phyloP scores from a whole-genome alignment of 2,888 invertebrate genomes.

The Parnassius mnemosyne region DNA sequence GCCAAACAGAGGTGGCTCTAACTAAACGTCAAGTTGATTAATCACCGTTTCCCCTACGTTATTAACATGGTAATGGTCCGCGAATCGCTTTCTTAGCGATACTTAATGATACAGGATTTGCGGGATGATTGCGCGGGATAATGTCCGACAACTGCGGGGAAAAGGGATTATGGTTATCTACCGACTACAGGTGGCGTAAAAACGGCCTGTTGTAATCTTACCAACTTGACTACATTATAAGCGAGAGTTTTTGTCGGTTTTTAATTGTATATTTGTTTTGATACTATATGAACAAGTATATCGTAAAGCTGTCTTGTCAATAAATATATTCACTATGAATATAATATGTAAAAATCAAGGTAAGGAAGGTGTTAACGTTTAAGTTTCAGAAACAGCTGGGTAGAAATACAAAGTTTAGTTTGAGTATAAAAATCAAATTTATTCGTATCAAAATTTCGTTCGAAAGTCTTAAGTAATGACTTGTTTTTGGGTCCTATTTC shows the following conservation, averaged over 20 bases:
- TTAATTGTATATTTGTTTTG: no score
- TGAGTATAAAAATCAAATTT: no score
- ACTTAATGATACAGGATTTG: conserved; percentile 78
- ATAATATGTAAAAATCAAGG: no score
- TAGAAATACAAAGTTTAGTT: no score
- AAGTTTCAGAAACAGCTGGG: no score
- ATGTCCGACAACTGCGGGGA: conserved; percentile 38
- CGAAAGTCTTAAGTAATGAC: no score
- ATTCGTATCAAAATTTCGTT: no score
- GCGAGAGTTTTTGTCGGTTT: not conserved
- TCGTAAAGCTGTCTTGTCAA: no score
- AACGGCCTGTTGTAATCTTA: conserved; percentile 20
- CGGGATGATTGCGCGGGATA: conserved; percentile 66
- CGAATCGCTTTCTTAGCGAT: conserved; percentile 78
- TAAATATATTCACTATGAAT: no score
- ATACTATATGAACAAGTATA: no score
- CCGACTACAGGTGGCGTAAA: conserved; percentile 47
- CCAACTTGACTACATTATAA: conserved; percentile 8
- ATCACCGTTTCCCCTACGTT: conserved; percentile 72
- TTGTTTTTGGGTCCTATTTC: no score
- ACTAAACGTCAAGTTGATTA: conserved; percentile 76
- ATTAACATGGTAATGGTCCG: conserved; percentile 79
- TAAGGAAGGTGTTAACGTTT: no score
- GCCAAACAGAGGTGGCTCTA: conserved; percentile 41
- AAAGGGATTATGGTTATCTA: conserved; percentile 55